phyloP scores from a whole-genome alignment of 92 coral and sea anemone species.

The Bergia puertoricense region DNA sequence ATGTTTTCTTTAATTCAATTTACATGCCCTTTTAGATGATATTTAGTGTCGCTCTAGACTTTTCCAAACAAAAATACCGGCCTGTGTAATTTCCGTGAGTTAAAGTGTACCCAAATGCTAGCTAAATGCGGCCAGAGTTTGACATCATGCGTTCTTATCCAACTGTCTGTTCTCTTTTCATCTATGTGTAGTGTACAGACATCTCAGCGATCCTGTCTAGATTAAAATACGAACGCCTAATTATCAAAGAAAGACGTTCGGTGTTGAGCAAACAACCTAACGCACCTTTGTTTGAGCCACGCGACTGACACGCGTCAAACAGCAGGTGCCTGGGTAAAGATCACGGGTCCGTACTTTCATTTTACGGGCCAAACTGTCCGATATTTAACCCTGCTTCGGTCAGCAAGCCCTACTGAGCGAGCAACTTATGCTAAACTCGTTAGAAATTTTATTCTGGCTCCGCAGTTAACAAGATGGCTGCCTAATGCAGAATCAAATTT shows the following conservation, averaged over 20 bases:
- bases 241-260: slow-evolving; percentile 82
- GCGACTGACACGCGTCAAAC: slow-evolving; percentile 93
- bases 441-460: background rate
- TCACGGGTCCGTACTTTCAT: slow-evolving; percentile 45
- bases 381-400: slow-evolving; percentile 43
- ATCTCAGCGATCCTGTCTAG: slow-evolving; percentile 69
- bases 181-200: slow-evolving; percentile 57
- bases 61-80: slow-evolving; percentile 50
- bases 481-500: slow-evolving; percentile 75
- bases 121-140: slow-evolving; percentile 3
- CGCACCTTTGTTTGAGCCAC: slow-evolving; percentile 86
- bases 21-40: slow-evolving; percentile 42
- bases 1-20: slow-evolving; percentile 79
- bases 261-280: slow-evolving; percentile 74
- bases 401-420: slow-evolving; percentile 12
- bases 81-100: slow-evolving; percentile 61
- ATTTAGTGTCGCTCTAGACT: slow-evolving; percentile 27
- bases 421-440: background rate
- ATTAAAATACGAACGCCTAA: slow-evolving; percentile 72
- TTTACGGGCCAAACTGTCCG: slow-evolving; percentile 46
- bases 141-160: slow-evolving; percentile 10
- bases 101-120: slow-evolving; percentile 21
- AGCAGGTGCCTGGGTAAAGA: slow-evolving; percentile 74
- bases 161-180: slow-evolving; percentile 45
- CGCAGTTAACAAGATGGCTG: slow-evolving; percentile 78